Conservation (phyloP, 2,888 invertebrate genomes). For the Bellardia pandia region DNA sequence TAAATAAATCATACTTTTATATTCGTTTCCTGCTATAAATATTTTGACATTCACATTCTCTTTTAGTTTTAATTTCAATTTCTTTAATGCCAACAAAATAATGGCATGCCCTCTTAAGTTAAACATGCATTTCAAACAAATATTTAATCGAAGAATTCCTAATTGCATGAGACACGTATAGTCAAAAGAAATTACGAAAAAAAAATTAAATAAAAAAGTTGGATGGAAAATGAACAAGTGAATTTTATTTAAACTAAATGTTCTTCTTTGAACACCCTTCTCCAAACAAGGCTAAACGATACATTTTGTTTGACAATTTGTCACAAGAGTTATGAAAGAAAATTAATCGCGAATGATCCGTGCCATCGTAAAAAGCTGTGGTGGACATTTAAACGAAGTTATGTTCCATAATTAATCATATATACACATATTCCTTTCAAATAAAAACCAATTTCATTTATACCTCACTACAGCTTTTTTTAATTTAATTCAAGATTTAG, state of each 20-base stretch:
- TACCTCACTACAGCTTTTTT: no score
- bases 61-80: constrained; percentile 40
- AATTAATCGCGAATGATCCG: no score
- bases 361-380: no score
- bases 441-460: no score
- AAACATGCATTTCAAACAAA: constrained; percentile 62
- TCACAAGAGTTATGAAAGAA: not conserved
- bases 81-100: constrained; percentile 51
- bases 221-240: constrained; percentile 16
- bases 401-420: no score
- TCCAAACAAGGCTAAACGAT: not conserved
- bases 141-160: constrained; percentile 56
- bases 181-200: constrained; percentile 12
- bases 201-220: not conserved
- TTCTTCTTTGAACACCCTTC: constrained; percentile 1
- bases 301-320: constrained; percentile 13
- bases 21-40: constrained; percentile 28
- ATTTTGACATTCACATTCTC: constrained; percentile 54
- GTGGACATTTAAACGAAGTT: no score
- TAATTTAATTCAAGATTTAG: no score
- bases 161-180: constrained; percentile 70
- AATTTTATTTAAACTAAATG: constrained; percentile 26
- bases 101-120: constrained; percentile 55
- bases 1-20: constrained; percentile 8
- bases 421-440: no score